Evolutionary conservation across 2,797 vertebrate genomes (phyloP), one percentile per base, ranked within the genome.

Genomic region (Intellagama lesueurii): DNA sequence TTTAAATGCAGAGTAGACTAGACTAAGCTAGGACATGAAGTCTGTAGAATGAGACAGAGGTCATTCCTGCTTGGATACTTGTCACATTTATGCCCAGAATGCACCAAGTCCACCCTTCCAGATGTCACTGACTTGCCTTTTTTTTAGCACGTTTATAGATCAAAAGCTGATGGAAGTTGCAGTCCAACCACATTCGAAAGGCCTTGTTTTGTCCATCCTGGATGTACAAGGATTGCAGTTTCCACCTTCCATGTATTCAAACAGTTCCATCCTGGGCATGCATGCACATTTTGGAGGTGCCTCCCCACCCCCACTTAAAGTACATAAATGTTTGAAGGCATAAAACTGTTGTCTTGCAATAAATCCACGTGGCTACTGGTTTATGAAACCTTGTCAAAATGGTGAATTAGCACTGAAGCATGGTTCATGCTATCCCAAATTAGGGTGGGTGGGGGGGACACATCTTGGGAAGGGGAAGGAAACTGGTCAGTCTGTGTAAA

Each of bases 311-410:
- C 2, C 73, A 90, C 79, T 12, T 56, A 14, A 56, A 9, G 86
- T n/a, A 26, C 2, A 30, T 56, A 68, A 68, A 80, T 3, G 12
- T 56, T 56, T 73, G 78, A 64, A 75, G 72, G 32, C 9, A 14
- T 11, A 30, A 4, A 40, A 19, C 88, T 85, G 76, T 80, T 90
- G 92, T 88, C 78, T 12, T 80, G 89, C 88, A 79, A 91, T 78
- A 52, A 76, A 30, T 7, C 9, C 60, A 64, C 17, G 9, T 7
- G 14, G 52, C 40, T 40, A 3, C 52, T 64, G 60, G 19, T 64
- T 64, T 64, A 22, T 64, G 19, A 64, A 64, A 64, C 19, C 2
- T 4, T 3, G 60, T 64, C 52, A 56, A 56, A 56, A 56, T 40
- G 52, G 9, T 56, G 52, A 11, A 2, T 56, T 56, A 14, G 52